Conservation (phyloP, 1,140 invertebrate genomes). For the Ylistrum balloti region DNA sequence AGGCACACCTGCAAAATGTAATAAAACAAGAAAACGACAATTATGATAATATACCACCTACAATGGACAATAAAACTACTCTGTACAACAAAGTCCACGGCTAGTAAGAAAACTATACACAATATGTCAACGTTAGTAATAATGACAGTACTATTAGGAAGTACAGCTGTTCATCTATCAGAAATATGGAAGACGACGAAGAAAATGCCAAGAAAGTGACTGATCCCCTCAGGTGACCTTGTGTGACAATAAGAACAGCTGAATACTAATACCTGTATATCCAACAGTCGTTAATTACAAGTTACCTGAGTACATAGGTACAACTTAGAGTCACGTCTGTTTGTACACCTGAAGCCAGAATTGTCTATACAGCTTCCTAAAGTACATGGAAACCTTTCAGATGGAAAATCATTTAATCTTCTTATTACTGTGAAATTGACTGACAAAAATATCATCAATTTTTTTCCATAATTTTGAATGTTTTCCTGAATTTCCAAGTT, state of each 20-base stretch:
- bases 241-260: neutral
- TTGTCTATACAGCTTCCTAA: too few species aligned
- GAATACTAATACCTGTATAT: conserved; percentile 15
- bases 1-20: neutral
- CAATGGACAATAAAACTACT: neutral
- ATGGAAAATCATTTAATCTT: neutral
- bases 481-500: neutral
- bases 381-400: too few species aligned
- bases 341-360: too few species aligned
- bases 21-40: neutral
- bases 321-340: too few species aligned
- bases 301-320: conserved; percentile 12
- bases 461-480: neutral
- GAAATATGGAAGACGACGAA: neutral
- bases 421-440: too few species aligned
- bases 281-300: neutral
- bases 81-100: neutral
- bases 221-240: neutral
- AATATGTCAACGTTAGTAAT: too few species aligned
- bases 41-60: neutral
- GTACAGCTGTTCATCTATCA: neutral
- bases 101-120: too few species aligned
- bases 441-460: too few species aligned
- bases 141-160: neutral
- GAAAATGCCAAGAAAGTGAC: conserved; percentile 12